phyloP scores from a whole-genome alignment of 2,797 vertebrate species.

The Lophotriccus pileatus region DNA sequence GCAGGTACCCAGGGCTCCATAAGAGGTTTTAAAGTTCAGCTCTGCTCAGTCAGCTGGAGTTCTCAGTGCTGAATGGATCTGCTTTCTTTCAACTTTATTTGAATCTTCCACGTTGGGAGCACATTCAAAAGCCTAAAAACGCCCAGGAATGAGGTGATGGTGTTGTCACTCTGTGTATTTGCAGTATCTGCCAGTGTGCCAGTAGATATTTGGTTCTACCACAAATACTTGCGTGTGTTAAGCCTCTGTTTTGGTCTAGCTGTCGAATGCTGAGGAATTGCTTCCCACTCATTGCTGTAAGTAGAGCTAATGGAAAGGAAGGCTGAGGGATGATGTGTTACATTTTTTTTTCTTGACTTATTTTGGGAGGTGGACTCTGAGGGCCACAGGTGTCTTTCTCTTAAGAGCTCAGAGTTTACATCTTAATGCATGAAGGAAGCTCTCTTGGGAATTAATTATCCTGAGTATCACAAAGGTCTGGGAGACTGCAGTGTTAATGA shows the following conservation, averaged over 20 bases:
- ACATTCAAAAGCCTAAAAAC: not conserved
- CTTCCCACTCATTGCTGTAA: not conserved
- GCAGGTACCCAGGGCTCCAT: not conserved
- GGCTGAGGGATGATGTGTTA: not conserved
- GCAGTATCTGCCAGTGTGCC: not conserved
- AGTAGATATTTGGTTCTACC: not conserved
- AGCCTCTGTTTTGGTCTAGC: not conserved
- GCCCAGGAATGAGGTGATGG: not conserved
- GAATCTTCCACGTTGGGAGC: not conserved
- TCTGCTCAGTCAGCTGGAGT: not conserved
- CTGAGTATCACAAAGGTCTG: not conserved
- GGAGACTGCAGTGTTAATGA: not conserved
- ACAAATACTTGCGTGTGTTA: not conserved
- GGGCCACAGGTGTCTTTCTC: not conserved
- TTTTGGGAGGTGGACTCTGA: not conserved
- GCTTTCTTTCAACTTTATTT: not conserved
- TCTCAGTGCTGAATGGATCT: not conserved
- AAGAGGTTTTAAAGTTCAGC: not conserved
- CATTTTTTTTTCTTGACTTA: not conserved
- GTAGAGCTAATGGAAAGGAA: not conserved
- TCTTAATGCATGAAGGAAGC: not conserved
- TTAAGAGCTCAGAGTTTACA: not conserved
- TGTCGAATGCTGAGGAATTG: not conserved
- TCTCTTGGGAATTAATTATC: not conserved
- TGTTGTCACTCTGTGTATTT: not conserved